Evolutionary conservation across 2,797 vertebrate species (phyloP).

Genomic region (Periophthalmus magnuspinnatus): DNA sequence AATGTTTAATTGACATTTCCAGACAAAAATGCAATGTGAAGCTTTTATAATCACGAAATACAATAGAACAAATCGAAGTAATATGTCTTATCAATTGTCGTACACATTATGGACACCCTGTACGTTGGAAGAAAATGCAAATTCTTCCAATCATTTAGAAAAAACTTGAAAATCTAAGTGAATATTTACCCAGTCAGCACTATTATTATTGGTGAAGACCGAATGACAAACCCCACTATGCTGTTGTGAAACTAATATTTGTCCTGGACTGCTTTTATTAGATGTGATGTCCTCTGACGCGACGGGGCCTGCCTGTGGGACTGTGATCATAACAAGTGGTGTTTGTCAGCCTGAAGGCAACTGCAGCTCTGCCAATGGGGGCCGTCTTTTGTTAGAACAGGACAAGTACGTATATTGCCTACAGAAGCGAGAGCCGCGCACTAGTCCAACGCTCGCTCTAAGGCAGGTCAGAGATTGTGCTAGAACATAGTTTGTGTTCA

Average conservation of each 20-base stretch:
- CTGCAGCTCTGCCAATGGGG: conserved; percentile 6
- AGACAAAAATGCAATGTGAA: too few relatives aligned
- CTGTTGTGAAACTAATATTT: background rate
- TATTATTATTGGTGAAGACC: background rate
- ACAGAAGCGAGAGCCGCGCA: background rate
- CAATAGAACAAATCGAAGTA: too few relatives aligned
- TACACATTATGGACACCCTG: too few relatives aligned
- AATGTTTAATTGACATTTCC: too few relatives aligned
- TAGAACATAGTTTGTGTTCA: background rate
- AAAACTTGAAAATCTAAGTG: background rate
- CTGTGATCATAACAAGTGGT: conserved; percentile 14
- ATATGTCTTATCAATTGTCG: too few relatives aligned
- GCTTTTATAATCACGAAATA: too few relatives aligned
- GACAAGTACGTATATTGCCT: background rate
- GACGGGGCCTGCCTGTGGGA: conserved; percentile 1
- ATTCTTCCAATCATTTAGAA: too few relatives aligned
- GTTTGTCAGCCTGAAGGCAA: conserved; percentile 13
- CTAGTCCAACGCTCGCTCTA: background rate
- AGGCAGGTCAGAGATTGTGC: background rate
- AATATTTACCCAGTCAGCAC: background rate
- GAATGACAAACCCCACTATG: background rate
- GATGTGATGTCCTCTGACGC: conserved; percentile 8
- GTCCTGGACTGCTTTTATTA: background rate
- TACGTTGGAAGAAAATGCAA: too few relatives aligned
- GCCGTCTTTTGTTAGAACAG: conserved; percentile 7